Conservation (phyloP, 2,797 vertebrate species). For the Orientallactaga sibirica region DNA sequence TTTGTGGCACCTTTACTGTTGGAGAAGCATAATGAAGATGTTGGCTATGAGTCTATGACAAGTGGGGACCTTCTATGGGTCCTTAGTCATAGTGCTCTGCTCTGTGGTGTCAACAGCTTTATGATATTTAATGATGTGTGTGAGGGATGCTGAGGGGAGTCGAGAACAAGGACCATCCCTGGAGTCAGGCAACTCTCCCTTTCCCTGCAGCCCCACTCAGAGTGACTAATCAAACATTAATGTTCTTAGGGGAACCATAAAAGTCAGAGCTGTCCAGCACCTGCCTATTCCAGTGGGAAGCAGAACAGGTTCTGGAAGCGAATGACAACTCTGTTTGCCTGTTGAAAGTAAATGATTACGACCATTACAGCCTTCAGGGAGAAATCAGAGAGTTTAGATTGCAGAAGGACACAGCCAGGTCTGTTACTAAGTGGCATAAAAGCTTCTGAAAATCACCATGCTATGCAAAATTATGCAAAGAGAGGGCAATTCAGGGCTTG, state of each 20-base stretch:
- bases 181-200: not conserved
- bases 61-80: not conserved
- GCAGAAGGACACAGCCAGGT: not conserved
- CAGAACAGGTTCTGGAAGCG: not conserved
- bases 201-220: too few species aligned
- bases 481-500: not conserved
- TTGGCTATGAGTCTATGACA: not conserved
- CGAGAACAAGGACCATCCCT: not conserved
- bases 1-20: not conserved
- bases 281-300: not conserved
- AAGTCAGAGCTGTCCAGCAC: not conserved
- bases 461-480: not conserved
- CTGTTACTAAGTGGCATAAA: not conserved
- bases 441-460: not conserved
- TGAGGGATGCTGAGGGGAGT: not conserved
- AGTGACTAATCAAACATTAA: not conserved
- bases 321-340: not conserved
- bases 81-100: not conserved
- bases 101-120: not conserved
- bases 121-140: not conserved
- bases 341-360: not conserved
- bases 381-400: conserved; percentile 2
- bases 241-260: not conserved
- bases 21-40: not conserved
- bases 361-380: not conserved